Evolutionary conservation across 2,113 vertebrate genomes (phyloP).

Genomic region (Tor tambroides): DNA sequence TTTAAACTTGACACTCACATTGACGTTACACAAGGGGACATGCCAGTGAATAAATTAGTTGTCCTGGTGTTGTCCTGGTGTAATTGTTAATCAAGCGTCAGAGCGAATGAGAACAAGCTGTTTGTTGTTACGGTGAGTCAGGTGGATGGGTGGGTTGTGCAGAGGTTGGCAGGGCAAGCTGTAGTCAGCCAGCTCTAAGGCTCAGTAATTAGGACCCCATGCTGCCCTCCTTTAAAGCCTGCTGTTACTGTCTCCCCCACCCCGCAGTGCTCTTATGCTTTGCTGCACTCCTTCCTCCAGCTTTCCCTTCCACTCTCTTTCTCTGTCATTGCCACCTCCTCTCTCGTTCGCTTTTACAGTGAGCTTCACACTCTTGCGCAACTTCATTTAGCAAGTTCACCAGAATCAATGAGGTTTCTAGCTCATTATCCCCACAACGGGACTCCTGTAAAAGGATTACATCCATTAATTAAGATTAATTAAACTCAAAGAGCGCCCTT

Average conservation of each 20-base stretch:
- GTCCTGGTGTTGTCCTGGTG: no score
- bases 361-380: constrained; percentile 45
- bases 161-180: constrained; percentile 45
- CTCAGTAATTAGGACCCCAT: constrained; percentile 56
- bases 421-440: constrained; percentile 52
- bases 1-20: no score
- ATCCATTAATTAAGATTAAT: constrained; percentile 58
- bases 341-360: background rate
- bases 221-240: constrained; percentile 53
- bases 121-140: constrained; percentile 30
- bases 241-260: constrained; percentile 38
- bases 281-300: constrained; percentile 37
- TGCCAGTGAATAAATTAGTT: background rate
- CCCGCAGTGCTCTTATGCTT: constrained; percentile 46
- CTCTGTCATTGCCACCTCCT: constrained; percentile 11
- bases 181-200: constrained; percentile 18
- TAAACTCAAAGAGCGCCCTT: constrained; percentile 55
- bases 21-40: background rate
- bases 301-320: constrained; percentile 26
- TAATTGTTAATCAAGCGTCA: constrained; percentile 6
- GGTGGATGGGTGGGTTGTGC: constrained; percentile 41
- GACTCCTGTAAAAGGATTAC: constrained; percentile 48
- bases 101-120: background rate
- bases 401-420: constrained; percentile 51
- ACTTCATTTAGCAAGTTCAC: constrained; percentile 44